Conservation (phyloP, 2,797 vertebrate genomes). For the Cryptoprocta ferox region DNA sequence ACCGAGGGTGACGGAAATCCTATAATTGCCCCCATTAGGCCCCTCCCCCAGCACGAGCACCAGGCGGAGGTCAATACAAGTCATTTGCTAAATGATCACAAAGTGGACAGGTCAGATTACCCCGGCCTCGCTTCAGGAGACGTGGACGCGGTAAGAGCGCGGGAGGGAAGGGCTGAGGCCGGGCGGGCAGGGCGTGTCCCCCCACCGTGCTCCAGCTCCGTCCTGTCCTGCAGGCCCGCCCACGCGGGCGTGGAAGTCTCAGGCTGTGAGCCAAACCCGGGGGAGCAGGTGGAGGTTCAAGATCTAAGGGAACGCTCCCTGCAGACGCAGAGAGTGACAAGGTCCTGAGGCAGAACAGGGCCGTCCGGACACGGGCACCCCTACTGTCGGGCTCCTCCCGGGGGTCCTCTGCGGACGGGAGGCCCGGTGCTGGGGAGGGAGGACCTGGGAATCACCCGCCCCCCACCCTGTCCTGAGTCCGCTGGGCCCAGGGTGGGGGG, state of each 20-base stretch:
- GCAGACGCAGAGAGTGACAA: background rate
- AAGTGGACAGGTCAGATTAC: background rate
- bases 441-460: no score
- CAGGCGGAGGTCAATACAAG: background rate
- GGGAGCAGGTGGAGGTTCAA: no score
- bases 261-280: rapidly evolving
- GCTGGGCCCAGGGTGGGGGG: background rate
- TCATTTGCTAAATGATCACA: background rate
- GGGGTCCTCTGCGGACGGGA: rapidly evolving
- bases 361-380: rapidly evolving
- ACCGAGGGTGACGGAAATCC: constrained; percentile 81
- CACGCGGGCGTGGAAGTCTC: background rate
- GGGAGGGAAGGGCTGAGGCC: rapidly evolving
- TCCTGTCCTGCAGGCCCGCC: background rate
- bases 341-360: background rate
- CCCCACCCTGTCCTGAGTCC: rapidly evolving
- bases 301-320: rapidly evolving
- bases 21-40: constrained; percentile 82
- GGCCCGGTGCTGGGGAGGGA: rapidly evolving
- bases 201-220: background rate
- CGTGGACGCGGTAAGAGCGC: rapidly evolving
- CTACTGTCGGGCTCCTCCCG: rapidly evolving
- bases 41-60: constrained; percentile 35
- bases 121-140: rapidly evolving
- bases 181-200: rapidly evolving